A percentile compares a stretch with the other conserved stretches of the same genome.
These are phyloP conservation scores for Parelbella ahira DNA, from an alignment of 2,888 invertebrate species.

Conservation along the genomic window DNA sequence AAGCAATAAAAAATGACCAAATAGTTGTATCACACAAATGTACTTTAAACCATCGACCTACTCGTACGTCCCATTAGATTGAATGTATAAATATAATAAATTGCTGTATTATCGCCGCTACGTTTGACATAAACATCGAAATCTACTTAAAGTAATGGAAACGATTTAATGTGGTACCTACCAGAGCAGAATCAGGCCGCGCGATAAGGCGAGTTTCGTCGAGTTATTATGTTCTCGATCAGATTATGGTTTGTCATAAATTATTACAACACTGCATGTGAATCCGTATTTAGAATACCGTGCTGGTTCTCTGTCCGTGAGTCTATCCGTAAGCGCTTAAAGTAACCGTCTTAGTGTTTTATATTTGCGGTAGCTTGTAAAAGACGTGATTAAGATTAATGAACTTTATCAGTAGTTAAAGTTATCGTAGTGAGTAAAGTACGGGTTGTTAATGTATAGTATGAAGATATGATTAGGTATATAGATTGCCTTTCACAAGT, in stretches of 20 bases:
- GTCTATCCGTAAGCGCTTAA: too few relatives aligned
- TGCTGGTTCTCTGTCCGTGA: too few relatives aligned
- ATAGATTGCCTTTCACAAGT: too few relatives aligned
- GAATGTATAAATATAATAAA: constrained; percentile 72
- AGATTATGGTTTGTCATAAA: constrained; percentile 27
- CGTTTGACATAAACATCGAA: constrained; percentile 76
- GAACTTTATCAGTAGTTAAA: too few relatives aligned
- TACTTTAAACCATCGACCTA: constrained; percentile 38
- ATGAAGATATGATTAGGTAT: too few relatives aligned
- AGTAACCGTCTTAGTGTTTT: too few relatives aligned
- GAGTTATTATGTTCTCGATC: constrained; percentile 29
- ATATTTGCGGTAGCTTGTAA: too few relatives aligned
- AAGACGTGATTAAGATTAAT: too few relatives aligned
- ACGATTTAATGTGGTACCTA: constrained; percentile 58
- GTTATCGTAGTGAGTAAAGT: too few relatives aligned
- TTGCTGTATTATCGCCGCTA: constrained; percentile 70
- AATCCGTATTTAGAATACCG: constrained; percentile 4
- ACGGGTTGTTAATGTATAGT: too few relatives aligned
- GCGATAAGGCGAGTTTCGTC: constrained; percentile 55
- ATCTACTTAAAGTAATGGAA: constrained; percentile 78
- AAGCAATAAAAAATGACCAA: constrained; percentile 6
- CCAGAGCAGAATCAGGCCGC: constrained; percentile 52
- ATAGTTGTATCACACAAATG: constrained; percentile 6
- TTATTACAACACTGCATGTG: constrained; percentile 23
- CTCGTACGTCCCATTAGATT: constrained; percentile 58